Evolutionary conservation across 2,113 vertebrate genomes (phyloP).

Genomic region (Hystrix cristata): DNA sequence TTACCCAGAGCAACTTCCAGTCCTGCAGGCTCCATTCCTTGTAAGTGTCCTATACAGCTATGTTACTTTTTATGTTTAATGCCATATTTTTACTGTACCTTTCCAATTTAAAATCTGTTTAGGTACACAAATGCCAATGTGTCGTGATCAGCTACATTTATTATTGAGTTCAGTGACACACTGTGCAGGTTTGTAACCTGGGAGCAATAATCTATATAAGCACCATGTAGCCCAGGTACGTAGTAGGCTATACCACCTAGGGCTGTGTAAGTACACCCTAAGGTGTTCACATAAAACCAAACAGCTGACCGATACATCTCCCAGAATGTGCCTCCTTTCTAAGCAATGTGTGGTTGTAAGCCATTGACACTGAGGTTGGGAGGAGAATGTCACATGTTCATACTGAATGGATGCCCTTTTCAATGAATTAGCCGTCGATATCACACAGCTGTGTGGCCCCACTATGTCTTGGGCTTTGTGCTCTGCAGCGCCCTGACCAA

Average conservation of each 20-base stretch:
- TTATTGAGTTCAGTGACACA: not conserved
- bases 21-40: not conserved
- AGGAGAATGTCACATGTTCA: not conserved
- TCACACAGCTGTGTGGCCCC: not conserved
- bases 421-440: not conserved
- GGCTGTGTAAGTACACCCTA: not conserved
- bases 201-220: not conserved
- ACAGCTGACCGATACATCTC: not conserved
- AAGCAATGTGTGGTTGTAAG: not conserved
- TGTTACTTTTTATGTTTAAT: not conserved
- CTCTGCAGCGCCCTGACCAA: not conserved
- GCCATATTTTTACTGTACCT: not conserved
- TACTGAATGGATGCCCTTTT: not conserved
- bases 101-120: not conserved
- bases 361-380: not conserved
- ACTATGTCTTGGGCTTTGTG: not conserved
- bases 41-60: not conserved
- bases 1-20: not conserved
- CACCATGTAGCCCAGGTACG: not conserved
- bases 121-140: not conserved
- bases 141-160: not conserved
- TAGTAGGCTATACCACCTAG: not conserved
- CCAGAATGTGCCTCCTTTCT: not conserved
- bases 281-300: not conserved
- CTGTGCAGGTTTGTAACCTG: not conserved